These are phyloP conservation scores for Zosterops japonicus DNA, from an alignment of 2,113 vertebrate species.

Conservation along the genomic window DNA sequence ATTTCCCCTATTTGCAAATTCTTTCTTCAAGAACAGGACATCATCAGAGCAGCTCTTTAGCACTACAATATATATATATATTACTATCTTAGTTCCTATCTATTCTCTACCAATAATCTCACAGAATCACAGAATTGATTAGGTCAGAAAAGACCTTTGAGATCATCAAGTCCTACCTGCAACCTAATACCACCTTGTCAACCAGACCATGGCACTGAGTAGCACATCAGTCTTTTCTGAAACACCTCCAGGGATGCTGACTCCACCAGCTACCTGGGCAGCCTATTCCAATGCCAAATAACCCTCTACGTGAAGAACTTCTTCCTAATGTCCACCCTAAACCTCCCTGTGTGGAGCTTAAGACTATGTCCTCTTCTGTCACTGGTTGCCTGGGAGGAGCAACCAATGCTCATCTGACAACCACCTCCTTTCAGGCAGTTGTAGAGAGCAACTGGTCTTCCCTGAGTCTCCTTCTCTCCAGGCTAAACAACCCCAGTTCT, in stretches of 20 bases:
- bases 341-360: not conserved
- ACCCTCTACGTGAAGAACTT: not conserved
- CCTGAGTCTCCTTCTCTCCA: not conserved
- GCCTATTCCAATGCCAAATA: not conserved
- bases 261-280: not conserved
- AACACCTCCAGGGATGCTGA: not conserved
- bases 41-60: not conserved
- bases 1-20: not conserved
- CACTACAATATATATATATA: not conserved
- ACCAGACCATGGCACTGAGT: not conserved
- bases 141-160: not conserved
- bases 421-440: not conserved
- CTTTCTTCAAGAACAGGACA: not conserved
- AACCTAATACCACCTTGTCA: not conserved
- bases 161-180: not conserved
- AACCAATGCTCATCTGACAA: too few relatives aligned
- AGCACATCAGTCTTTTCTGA: not conserved
- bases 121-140: not conserved
- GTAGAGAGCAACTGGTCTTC: not conserved
- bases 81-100: not conserved
- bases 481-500: not conserved
- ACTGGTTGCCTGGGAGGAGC: not conserved
- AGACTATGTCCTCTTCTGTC: not conserved
- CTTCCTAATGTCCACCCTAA: not conserved
- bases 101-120: not conserved